Base-by-base conservation (phyloP, 2,113 vertebrate genomes). In the Clarias batrachus region DNA sequence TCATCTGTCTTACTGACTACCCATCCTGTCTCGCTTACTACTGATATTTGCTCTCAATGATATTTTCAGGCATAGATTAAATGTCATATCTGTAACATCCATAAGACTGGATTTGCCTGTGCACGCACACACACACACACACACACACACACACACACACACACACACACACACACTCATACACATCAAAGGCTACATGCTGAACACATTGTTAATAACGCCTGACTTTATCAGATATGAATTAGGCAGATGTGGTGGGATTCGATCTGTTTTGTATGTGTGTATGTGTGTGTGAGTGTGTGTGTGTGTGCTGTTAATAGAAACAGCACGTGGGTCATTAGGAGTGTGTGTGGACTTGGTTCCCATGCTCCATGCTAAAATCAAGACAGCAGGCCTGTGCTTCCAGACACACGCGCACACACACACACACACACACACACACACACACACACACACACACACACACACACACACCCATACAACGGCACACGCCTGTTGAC, bases 401-500 rank as follows among this genome's bases (percentile, higher is more conserved):
- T 90, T 90, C 88, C 90, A 92, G 90, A 93, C 93, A 90, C 87
- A 84, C 80, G 85, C 87, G 2, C 82, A 76, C 62, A 86, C 84
- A 80, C 65, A 81, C 87, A 74, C 86, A 68, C 82, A 79, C 74
- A 92, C 74, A 77, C 5, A 27, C 48, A 78, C 76, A 56, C 56
- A 33, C 56, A 4, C 1, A 33, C 82, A 76, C 62, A 86, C 84
- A 80, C 65, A 81, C 87, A 74, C 86, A 68, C 82, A 79, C 74
- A 92, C 74, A 77, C 5, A 27, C 48, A 78, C 76, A 56, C 56
- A 33, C 56, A 4, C 1, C 9, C 77, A 59, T 41, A 79, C 56
- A 84, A 88, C 87, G 94, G 94, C 94, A 95, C 94, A 95, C 94
- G 94, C 94, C 94, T 95, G 94, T 95, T 95, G 94, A 95, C 94